phyloP scores from a whole-genome alignment of 2,888 invertebrate genomes.

The Heterodera filipjevi region DNA sequence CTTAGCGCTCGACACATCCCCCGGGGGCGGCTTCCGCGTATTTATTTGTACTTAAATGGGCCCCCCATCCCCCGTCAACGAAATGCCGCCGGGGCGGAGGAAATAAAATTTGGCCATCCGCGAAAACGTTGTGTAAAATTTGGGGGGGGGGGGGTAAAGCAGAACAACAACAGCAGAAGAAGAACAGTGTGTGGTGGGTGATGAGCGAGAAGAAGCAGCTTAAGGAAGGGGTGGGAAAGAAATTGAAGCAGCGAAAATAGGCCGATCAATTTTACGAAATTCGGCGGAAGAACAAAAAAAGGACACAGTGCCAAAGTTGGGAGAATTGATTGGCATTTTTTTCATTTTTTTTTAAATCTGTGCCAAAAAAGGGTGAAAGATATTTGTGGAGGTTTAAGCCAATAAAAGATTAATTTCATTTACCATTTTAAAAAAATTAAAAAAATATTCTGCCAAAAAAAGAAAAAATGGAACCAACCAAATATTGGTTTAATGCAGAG shows the following conservation, averaged over 20 bases:
- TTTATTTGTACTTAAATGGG: constrained; percentile 10
- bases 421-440: no score
- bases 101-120: constrained; percentile 12
- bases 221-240: no score
- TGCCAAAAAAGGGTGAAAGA: no score
- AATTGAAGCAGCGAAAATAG: not conserved
- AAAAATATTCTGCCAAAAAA: no score
- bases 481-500: no score
- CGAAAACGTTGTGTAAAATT: constrained; percentile 4
- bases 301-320: no score
- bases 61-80: not conserved
- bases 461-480: no score
- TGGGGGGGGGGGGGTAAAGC: not conserved
- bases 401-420: not conserved
- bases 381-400: no score
- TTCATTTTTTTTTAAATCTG: no score
- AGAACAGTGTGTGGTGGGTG: not conserved
- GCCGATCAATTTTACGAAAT: not conserved
- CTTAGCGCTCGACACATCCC: not conserved
- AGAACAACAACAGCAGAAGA: not conserved
- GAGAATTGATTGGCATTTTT: no score
- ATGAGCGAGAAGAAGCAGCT: no score
- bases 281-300: not conserved
- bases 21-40: not conserved
- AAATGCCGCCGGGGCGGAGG: not conserved